phyloP scores from a whole-genome alignment of 2,888 invertebrate genomes.

The Polymixis lichenea region DNA sequence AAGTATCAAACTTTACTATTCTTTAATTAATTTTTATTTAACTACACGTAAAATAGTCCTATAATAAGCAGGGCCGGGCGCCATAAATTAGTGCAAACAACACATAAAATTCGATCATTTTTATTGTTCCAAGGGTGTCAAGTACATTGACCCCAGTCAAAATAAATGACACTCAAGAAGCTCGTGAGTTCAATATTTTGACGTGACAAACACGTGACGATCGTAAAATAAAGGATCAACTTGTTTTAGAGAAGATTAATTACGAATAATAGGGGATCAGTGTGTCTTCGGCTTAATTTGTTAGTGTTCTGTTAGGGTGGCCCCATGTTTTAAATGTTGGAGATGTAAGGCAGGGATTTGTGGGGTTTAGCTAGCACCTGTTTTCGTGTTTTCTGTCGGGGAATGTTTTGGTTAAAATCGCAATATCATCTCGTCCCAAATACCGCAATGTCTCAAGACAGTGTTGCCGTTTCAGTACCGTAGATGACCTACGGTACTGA shows the following conservation, averaged over 20 bases:
- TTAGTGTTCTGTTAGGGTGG: not conserved
- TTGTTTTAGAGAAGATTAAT: constrained; percentile 43
- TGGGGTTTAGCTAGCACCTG: constrained; percentile 10
- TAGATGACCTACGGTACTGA: too few species aligned
- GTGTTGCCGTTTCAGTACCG: too few species aligned
- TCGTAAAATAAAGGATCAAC: constrained; percentile 50
- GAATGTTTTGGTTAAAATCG: too few species aligned
- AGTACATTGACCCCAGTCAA: constrained; percentile 69
- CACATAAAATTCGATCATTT: constrained; percentile 79
- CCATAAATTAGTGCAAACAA: constrained; percentile 84
- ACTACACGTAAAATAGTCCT: constrained; percentile 39
- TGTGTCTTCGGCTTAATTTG: constrained; percentile 24
- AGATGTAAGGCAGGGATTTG: constrained; percentile 8
- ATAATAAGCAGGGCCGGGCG: constrained; percentile 56
- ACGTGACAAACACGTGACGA: constrained; percentile 44
- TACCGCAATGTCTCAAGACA: too few species aligned
- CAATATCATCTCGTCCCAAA: too few species aligned
- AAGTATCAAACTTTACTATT: constrained; percentile 14
- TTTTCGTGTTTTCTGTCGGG: not conserved
- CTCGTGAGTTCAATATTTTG: constrained; percentile 41
- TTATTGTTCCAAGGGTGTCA: constrained; percentile 72
- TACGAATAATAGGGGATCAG: constrained; percentile 42
- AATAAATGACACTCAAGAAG: constrained; percentile 27
- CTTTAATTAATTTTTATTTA: constrained; percentile 41
- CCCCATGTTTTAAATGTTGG: constrained; percentile 4